Evolutionary conservation across 2,888 invertebrate genomes (phyloP).

Genomic region (Dione vanillae): DNA sequence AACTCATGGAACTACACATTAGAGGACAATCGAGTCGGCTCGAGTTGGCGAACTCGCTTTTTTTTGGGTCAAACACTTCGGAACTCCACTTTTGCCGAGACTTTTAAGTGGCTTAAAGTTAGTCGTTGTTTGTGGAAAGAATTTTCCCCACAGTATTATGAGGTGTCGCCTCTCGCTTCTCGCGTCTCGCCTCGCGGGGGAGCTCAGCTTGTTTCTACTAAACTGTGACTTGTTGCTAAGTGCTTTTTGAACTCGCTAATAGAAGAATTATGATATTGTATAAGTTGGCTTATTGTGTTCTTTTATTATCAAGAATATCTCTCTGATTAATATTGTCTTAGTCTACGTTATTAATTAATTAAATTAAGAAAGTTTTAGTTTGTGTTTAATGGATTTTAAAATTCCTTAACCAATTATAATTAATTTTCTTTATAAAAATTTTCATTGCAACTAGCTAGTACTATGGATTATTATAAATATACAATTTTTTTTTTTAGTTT

Average conservation of each 20-base stretch:
- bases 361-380: no score
- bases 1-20: constrained; percentile 52
- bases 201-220: constrained; percentile 10
- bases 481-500: no score
- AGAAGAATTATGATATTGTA: constrained; percentile 5
- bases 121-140: constrained; percentile 53
- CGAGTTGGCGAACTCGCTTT: constrained; percentile 20
- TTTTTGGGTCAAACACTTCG: constrained; percentile 63
- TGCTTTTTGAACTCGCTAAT: constrained; percentile 14
- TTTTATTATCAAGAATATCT: not conserved
- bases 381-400: no score
- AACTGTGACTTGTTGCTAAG: constrained; percentile 14
- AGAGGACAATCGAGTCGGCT: constrained; percentile 46
- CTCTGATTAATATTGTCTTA: not conserved
- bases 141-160: constrained; percentile 45
- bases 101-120: constrained; percentile 66
- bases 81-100: constrained; percentile 60
- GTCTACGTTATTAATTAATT: no score
- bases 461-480: no score
- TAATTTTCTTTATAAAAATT: no score
- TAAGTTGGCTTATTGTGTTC: not conserved
- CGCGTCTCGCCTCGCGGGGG: constrained; percentile 22
- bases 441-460: no score
- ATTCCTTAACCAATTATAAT: no score
- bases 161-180: constrained; percentile 34